Evolutionary conservation across 2,113 vertebrate species (phyloP).

Genomic region (Malurus elegans): DNA sequence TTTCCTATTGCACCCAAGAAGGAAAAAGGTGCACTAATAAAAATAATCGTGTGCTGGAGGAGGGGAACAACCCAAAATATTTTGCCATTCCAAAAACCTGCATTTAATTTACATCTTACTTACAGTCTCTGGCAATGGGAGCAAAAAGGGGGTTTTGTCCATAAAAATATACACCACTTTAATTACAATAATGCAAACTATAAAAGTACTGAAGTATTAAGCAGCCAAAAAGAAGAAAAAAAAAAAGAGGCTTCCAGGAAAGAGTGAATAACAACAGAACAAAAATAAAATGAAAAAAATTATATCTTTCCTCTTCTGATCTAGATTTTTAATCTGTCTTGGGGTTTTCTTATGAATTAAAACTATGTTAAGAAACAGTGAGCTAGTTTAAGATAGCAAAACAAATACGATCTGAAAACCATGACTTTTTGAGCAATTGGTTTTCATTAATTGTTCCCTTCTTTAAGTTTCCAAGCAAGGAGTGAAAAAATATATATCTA

Average conservation of each 20-base stretch:
- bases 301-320: background rate
- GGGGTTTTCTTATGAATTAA: conserved; percentile 6
- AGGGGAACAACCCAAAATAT: background rate
- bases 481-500: conserved; percentile 56
- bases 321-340: background rate
- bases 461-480: conserved; percentile 49
- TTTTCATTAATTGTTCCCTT: conserved; percentile 57
- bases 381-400: conserved; percentile 20
- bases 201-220: background rate
- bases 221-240: background rate
- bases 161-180: background rate
- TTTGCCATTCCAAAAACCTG: background rate
- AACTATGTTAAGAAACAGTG: background rate
- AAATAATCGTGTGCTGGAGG: background rate
- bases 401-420: conserved; percentile 33
- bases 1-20: background rate
- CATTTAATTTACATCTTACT: background rate
- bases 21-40: background rate
- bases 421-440: conserved; percentile 19
- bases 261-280: background rate
- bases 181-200: background rate
- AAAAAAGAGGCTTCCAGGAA: background rate
- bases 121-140: background rate
- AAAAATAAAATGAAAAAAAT: background rate
- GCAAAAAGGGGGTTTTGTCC: background rate